phyloP scores from a whole-genome alignment of 2,888 invertebrate species.

The Venusia cambrica region DNA sequence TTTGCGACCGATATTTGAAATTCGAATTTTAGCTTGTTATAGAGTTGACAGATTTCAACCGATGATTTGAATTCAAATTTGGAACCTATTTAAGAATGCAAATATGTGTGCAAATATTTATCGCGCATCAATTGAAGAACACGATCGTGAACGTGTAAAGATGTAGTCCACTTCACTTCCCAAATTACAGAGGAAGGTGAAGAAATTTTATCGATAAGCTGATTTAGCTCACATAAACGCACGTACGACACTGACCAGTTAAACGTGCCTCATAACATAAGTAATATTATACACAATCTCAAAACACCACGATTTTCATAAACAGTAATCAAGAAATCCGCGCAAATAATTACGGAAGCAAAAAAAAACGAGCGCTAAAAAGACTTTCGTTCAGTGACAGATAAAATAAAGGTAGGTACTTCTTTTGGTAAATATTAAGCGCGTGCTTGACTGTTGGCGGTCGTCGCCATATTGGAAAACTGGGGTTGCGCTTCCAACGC shows the following conservation, averaged over 20 bases:
- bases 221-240: conserved; percentile 32
- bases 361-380: conserved; percentile 26
- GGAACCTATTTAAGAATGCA: no score
- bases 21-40: conserved; percentile 6
- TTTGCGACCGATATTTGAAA: not conserved
- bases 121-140: no score
- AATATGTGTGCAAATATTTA: no score
- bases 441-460: conserved; percentile 72
- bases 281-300: conserved; percentile 59
- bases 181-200: conserved; percentile 1
- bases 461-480: conserved; percentile 73
- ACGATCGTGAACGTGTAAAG: no score
- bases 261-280: conserved; percentile 44
- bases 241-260: conserved; percentile 47
- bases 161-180: no score
- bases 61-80: conserved; percentile 12
- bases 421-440: conserved; percentile 62
- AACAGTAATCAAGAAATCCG: conserved; percentile 19
- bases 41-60: not conserved
- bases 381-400: conserved; percentile 22
- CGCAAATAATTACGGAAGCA: conserved; percentile 28
- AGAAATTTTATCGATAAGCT: conserved; percentile 33
- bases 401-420: conserved; percentile 24
- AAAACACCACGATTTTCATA: conserved; percentile 46
- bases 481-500: conserved; percentile 60